Percentiles rank a stretch among this genome's conserved stretches.
These are phyloP conservation scores for Drosophila infuscata DNA, from an alignment of 2,888 invertebrate genomes.

Conservation along the genomic window DNA sequence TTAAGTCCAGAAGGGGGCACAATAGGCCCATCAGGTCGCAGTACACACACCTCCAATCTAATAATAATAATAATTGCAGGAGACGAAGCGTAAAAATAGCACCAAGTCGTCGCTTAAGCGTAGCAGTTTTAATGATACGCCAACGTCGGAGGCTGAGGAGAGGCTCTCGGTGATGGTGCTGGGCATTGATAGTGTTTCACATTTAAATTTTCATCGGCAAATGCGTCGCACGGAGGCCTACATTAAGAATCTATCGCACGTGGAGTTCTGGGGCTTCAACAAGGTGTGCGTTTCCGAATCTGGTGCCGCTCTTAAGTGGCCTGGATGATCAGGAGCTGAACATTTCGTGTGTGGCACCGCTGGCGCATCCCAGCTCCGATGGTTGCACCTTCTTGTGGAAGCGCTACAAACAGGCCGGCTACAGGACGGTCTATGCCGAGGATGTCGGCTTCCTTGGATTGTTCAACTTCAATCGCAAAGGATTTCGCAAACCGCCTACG, in stretches of 20 bases:
- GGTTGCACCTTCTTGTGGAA: constrained; percentile 94
- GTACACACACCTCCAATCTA: too few relatives aligned
- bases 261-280: constrained; percentile 94
- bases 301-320: constrained; percentile 93
- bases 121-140: constrained; percentile 32
- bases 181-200: constrained; percentile 94
- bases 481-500: constrained; percentile 92
- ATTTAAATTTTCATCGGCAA: constrained; percentile 93
- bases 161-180: constrained; percentile 90
- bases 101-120: constrained; percentile 8
- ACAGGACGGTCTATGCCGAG: constrained; percentile 91
- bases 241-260: constrained; percentile 85
- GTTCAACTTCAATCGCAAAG: constrained; percentile 92
- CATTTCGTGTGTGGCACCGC: constrained; percentile 87
- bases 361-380: constrained; percentile 88
- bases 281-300: constrained; percentile 96
- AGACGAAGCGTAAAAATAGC: constrained; percentile 6
- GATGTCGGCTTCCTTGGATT: too few relatives aligned
- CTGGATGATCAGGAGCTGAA: constrained; percentile 88
- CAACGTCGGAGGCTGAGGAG: constrained; percentile 4
- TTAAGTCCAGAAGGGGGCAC: too few relatives aligned
- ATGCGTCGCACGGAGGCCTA: constrained; percentile 90
- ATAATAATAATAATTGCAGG: constrained; percentile 63
- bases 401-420: constrained; percentile 89
- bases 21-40: too few relatives aligned